These are phyloP conservation scores for Esperia sulphurella DNA, from an alignment of 2,888 invertebrate genomes.

Conservation along the genomic window DNA sequence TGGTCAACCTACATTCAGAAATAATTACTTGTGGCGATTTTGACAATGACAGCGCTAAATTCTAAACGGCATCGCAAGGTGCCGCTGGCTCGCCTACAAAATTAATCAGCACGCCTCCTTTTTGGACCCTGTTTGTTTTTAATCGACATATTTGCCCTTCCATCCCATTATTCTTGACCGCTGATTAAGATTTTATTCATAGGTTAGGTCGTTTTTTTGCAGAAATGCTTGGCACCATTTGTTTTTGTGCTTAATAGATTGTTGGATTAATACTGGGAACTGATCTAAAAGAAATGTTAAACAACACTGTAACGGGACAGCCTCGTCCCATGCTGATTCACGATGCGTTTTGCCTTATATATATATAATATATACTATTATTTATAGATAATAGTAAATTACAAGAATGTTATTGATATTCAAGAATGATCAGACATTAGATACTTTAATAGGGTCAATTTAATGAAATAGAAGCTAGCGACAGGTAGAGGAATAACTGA, in stretches of 20 bases:
- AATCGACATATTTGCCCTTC: constrained; percentile 58
- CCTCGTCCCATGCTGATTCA: too few species aligned
- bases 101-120: constrained; percentile 74
- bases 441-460: too few species aligned
- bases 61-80: constrained; percentile 45
- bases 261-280: neutral
- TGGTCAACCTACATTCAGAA: constrained; percentile 36
- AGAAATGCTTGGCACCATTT: constrained; percentile 18
- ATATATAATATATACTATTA: too few species aligned
- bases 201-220: constrained; percentile 38
- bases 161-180: constrained; percentile 46
- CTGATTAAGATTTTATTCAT: constrained; percentile 79
- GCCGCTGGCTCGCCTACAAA: constrained; percentile 49
- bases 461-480: too few species aligned
- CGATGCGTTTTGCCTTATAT: too few species aligned
- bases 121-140: constrained; percentile 70
- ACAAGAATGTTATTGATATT: too few species aligned
- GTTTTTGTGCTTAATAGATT: constrained; percentile 8
- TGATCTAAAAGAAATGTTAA: too few species aligned
- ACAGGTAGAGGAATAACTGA: too few species aligned
- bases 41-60: constrained; percentile 61
- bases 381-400: too few species aligned
- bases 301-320: too few species aligned
- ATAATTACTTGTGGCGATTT: constrained; percentile 61
- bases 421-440: too few species aligned